Percentiles rank a stretch among this genome's conserved stretches.
Evolutionary conservation across 2,888 invertebrate genomes (phyloP).

Genomic region (Diarsia brunnea): DNA sequence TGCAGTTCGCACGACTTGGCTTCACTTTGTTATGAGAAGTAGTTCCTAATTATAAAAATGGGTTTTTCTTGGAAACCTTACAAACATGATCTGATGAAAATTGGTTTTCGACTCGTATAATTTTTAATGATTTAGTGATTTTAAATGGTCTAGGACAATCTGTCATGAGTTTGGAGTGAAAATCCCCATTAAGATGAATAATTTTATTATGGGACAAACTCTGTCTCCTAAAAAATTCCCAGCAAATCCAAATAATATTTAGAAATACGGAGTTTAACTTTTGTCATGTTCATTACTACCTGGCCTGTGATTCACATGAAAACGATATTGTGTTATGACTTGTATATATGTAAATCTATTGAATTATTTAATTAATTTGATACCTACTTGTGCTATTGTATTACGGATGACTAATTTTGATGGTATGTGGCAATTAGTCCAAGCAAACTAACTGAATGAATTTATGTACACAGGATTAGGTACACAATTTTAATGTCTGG

Average conservation of each 20-base stretch:
- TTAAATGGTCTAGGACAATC: background rate
- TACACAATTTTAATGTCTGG: background rate
- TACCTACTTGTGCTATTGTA: background rate
- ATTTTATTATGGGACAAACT: background rate
- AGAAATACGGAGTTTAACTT: background rate
- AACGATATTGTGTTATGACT: slow-evolving; percentile 7
- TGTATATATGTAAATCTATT: slow-evolving; percentile 6
- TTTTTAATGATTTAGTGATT: background rate
- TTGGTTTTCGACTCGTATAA: background rate
- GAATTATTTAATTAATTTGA: slow-evolving; percentile 21
- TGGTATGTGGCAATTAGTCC: slow-evolving; percentile 12
- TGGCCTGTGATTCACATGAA: slow-evolving; percentile 20
- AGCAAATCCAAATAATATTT: background rate
- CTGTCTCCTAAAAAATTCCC: background rate
- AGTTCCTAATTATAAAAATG: background rate
- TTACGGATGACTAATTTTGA: slow-evolving; percentile 29
- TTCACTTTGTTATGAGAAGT: slow-evolving; percentile 12
- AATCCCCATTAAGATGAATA: background rate
- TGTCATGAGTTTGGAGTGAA: background rate
- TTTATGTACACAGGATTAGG: background rate
- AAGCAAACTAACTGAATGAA: background rate
- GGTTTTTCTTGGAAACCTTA: background rate
- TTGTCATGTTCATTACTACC: background rate
- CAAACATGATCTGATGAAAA: background rate
- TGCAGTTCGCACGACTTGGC: slow-evolving; percentile 3